phyloP scores from a whole-genome alignment of 2,888 invertebrate genomes.

The Yponomeuta malinellus region DNA sequence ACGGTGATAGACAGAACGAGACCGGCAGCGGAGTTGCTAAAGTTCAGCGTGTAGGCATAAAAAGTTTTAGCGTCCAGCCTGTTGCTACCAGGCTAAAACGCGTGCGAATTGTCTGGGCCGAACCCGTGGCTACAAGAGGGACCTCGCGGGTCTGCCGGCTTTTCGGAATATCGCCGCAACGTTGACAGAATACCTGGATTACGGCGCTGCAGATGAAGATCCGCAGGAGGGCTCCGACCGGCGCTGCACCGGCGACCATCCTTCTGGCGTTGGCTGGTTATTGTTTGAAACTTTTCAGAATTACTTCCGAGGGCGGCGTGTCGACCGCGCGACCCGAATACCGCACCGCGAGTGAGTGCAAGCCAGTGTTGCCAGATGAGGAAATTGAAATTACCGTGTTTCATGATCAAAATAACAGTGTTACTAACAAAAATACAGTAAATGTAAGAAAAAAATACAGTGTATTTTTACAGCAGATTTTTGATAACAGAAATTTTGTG shows the following conservation, averaged over 20 bases:
- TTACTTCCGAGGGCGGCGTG: slow-evolving; percentile 37
- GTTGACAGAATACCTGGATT: slow-evolving; percentile 26
- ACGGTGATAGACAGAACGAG: too few relatives aligned
- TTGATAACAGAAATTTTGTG: too few relatives aligned
- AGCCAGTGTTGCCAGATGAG: too few relatives aligned
- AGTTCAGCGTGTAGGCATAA: too few relatives aligned
- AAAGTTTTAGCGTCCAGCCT: slow-evolving; percentile 7
- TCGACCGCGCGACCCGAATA: slow-evolving; percentile 56
- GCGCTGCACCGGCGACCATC: slow-evolving; percentile 52
- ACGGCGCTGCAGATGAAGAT: slow-evolving; percentile 31
- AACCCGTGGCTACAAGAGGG: slow-evolving; percentile 16
- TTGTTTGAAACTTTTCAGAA: slow-evolving; percentile 12
- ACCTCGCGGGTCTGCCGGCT: slow-evolving; percentile 19
- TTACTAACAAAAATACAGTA: too few relatives aligned
- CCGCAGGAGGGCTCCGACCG: slow-evolving; percentile 44
- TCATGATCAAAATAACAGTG: too few relatives aligned
- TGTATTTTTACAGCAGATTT: too few relatives aligned
- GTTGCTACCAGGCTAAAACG: too few relatives aligned
- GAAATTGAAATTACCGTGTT: too few relatives aligned
- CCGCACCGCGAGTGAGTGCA: slow-evolving; percentile 54
- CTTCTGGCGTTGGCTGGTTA: slow-evolving; percentile 23
- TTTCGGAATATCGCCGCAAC: slow-evolving; percentile 29
- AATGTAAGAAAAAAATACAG: too few relatives aligned
- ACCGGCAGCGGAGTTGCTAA: too few relatives aligned
- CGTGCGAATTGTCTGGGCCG: neutral